Evolutionary conservation across 64 coral and sea anemone species (phyloP).

Genomic region (Dendrophyllia cribrosa): DNA sequence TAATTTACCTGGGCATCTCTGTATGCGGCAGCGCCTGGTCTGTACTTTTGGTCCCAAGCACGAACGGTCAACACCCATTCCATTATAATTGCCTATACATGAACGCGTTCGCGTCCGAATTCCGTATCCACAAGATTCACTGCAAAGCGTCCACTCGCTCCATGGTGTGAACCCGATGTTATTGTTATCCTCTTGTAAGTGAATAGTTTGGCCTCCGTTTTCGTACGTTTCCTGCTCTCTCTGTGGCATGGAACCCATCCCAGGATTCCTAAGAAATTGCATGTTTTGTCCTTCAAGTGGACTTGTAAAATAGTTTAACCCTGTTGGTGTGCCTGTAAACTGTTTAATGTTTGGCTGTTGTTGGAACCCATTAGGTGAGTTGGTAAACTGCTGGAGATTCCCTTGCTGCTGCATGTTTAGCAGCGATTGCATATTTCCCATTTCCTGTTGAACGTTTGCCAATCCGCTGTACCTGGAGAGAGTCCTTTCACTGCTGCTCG

Average conservation of each 20-base stretch:
- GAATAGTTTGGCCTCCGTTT: constrained; percentile 5
- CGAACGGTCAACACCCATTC: neutral
- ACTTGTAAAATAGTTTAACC: neutral
- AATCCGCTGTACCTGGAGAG: constrained; percentile 4
- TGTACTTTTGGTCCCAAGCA: constrained; percentile 19
- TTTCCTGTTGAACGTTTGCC: neutral
- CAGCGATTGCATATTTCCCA: neutral
- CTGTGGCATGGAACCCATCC: neutral
- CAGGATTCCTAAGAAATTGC: neutral
- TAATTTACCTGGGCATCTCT: neutral
- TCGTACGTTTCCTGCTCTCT: neutral
- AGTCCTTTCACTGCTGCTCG: neutral
- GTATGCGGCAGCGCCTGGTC: neutral
- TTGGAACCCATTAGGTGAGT: neutral
- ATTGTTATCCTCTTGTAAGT: neutral
- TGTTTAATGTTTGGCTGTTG: neutral
- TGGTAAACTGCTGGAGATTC: neutral
- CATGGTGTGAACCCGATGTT: constrained; percentile 27
- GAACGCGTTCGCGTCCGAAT: constrained; percentile 18
- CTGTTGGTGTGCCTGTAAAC: neutral
- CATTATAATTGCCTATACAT: neutral
- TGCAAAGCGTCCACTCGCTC: constrained; percentile 41
- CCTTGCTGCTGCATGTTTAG: neutral
- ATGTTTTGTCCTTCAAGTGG: neutral
- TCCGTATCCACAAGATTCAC: constrained; percentile 40